Conservation (phyloP, 2,113 vertebrate genomes). For the Dascyllus trimaculatus region DNA sequence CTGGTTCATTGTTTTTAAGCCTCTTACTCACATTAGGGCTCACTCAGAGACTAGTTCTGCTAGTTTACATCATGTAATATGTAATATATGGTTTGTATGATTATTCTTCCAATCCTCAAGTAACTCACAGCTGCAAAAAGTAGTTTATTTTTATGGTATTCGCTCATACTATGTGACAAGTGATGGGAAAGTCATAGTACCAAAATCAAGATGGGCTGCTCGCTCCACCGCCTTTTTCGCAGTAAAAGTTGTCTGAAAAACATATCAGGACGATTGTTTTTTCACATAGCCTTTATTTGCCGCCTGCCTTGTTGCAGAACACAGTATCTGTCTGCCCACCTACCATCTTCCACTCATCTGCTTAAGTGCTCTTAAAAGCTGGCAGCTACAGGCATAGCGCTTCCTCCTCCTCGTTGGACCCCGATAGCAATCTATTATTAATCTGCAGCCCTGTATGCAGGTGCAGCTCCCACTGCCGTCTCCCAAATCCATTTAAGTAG, state of each 20-base stretch:
- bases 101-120: neutral
- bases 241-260: constrained; percentile 11
- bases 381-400: constrained; percentile 49
- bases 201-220: neutral
- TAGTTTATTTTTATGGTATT: neutral
- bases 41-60: neutral
- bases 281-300: constrained; percentile 38
- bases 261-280: constrained; percentile 11
- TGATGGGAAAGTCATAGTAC: too few species aligned
- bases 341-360: constrained; percentile 71
- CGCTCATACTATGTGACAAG: neutral
- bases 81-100: neutral
- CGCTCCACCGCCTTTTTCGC: neutral
- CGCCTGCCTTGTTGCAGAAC: constrained; percentile 35
- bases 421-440: constrained; percentile 79
- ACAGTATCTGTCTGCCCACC: constrained; percentile 46
- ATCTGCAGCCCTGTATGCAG: constrained; percentile 77
- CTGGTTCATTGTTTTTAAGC: neutral
- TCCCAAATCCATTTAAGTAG: constrained; percentile 76
- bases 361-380: constrained; percentile 77
- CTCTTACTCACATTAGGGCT: neutral
- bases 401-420: constrained; percentile 60
- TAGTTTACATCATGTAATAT: neutral
- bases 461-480: constrained; percentile 63
- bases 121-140: neutral